Evolutionary conservation across 2,888 invertebrate species (phyloP).

Genomic region (Drosophila mimica): DNA sequence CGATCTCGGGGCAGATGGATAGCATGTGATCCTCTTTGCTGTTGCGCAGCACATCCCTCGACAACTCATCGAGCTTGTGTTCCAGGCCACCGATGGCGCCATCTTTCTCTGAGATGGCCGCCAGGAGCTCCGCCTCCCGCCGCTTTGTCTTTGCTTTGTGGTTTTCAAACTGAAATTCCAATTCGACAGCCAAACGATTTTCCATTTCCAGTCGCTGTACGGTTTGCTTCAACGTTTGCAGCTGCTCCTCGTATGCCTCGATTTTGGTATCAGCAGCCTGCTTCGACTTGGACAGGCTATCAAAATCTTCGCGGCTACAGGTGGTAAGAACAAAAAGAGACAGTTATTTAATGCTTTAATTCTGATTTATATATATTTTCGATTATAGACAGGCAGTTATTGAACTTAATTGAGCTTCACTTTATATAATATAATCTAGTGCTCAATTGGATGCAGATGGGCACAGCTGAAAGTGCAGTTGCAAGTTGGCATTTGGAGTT

Average conservation of each 20-base stretch:
- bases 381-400: neutral
- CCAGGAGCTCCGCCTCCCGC: slow-evolving; percentile 87
- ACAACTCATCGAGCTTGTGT: slow-evolving; percentile 58
- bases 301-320: slow-evolving; percentile 62
- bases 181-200: slow-evolving; percentile 76
- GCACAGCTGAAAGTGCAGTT: slow-evolving; percentile 2
- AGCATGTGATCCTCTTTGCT: slow-evolving; percentile 75
- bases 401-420: neutral
- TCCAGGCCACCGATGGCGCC: slow-evolving; percentile 65
- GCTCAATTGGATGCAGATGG: neutral
- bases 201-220: slow-evolving; percentile 74
- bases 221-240: slow-evolving; percentile 66
- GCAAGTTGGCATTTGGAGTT: slow-evolving; percentile 8
- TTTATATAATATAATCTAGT: neutral
- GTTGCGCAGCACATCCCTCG: slow-evolving; percentile 64
- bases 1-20: slow-evolving; percentile 56
- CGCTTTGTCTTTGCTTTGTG: slow-evolving; percentile 86
- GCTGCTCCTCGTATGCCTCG: slow-evolving; percentile 85
- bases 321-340: slow-evolving; percentile 11
- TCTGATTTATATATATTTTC: neutral
- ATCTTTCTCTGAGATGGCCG: slow-evolving; percentile 85
- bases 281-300: slow-evolving; percentile 64
- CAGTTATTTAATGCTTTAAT: neutral
- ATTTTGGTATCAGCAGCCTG: slow-evolving; percentile 84
- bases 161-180: slow-evolving; percentile 86